phyloP scores from a whole-genome alignment of 64 coral and sea anemone genomes.

The Acropora tenuis region DNA sequence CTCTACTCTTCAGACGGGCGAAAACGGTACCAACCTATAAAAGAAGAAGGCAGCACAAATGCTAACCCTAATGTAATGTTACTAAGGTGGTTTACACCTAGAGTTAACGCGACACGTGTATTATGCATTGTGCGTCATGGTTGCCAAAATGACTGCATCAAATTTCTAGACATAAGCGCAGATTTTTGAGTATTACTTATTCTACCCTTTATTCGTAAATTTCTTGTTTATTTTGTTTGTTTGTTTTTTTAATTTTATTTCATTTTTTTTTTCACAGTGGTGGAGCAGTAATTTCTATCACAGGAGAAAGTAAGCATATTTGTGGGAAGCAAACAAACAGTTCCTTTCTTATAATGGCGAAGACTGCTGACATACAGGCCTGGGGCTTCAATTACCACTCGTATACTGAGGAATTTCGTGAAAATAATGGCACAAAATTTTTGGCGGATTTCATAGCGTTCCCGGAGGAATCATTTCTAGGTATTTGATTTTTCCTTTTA shows the following conservation, averaged over 20 bases:
- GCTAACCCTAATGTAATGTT: too few relatives aligned
- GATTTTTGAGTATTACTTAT: too few relatives aligned
- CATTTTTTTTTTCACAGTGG: neutral
- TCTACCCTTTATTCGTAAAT: too few relatives aligned
- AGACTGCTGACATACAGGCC: neutral
- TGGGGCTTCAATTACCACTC: neutral
- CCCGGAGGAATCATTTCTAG: neutral
- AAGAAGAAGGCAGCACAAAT: too few relatives aligned
- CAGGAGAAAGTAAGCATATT: neutral
- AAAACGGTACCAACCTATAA: too few relatives aligned
- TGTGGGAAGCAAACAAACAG: neutral
- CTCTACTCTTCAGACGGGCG: too few relatives aligned
- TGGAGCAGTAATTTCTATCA: neutral
- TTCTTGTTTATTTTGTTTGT: neutral
- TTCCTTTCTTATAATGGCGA: constrained; percentile 6
- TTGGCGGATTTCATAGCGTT: neutral
- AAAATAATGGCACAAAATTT: constrained; percentile 4
- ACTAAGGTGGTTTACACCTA: too few relatives aligned
- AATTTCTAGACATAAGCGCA: too few relatives aligned
- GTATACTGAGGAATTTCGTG: neutral
- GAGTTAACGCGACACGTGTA: too few relatives aligned
- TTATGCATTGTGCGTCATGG: too few relatives aligned
- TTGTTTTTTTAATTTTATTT: neutral
- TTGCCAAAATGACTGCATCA: too few relatives aligned
- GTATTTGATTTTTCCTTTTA: neutral